Evolutionary conservation across 2,888 invertebrate species (phyloP).

Genomic region (Cataglyphis rosenhaueri): DNA sequence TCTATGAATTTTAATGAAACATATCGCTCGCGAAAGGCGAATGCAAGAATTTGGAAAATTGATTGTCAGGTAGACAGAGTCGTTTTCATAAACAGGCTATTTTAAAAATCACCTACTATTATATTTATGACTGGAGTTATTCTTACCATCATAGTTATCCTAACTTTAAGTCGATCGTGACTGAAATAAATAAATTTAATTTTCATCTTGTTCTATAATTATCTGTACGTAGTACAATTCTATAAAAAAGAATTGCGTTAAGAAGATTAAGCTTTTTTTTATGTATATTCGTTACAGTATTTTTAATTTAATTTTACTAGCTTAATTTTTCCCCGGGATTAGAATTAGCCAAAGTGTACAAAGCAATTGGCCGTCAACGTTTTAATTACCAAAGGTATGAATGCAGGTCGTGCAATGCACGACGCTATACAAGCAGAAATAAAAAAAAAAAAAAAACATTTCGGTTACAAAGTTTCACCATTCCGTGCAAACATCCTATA

Average conservation of each 20-base stretch:
- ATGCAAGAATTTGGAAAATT: neutral
- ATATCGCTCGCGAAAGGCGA: neutral
- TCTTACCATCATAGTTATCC: neutral
- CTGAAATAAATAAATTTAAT: slow-evolving; percentile 9
- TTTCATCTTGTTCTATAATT: neutral
- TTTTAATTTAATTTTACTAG: slow-evolving; percentile 7
- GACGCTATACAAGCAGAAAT: neutral
- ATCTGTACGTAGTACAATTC: neutral
- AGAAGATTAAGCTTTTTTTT: neutral
- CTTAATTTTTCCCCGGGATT: neutral
- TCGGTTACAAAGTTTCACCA: slow-evolving; percentile 36
- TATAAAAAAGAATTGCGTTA: neutral
- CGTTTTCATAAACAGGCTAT: neutral
- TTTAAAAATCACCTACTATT: neutral
- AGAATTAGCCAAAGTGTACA: neutral
- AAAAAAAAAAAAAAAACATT: slow-evolving; percentile 43
- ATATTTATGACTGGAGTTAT: neutral
- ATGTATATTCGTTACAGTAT: neutral
- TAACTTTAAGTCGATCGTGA: neutral
- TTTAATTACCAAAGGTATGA: slow-evolving; percentile 1
- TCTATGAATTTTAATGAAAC: neutral
- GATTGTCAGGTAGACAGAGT: neutral
- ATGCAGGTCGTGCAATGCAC: neutral
- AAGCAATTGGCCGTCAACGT: slow-evolving; percentile 24
- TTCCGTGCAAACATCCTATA: neutral